Percentiles rank a stretch among this genome's conserved stretches.
Conservation (phyloP, 2,113 vertebrate genomes). For the Turnix velox region DNA sequence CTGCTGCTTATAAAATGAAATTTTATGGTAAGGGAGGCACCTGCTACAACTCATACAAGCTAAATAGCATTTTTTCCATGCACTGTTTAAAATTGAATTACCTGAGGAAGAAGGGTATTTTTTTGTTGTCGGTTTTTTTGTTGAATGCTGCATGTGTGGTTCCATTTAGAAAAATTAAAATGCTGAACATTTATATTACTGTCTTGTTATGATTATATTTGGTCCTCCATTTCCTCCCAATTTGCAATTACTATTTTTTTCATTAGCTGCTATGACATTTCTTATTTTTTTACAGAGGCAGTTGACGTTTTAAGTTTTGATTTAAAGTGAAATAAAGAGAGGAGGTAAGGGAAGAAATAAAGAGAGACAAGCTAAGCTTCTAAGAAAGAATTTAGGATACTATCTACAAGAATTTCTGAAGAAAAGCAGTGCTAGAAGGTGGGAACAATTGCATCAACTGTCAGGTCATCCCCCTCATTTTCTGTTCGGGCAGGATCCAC, state of each 20-base stretch:
- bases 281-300: background rate
- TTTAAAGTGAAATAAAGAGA: background rate
- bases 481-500: background rate
- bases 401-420: background rate
- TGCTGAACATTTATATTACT: background rate
- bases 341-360: background rate
- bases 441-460: background rate
- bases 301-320: background rate
- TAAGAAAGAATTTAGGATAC: background rate
- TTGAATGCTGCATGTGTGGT: background rate
- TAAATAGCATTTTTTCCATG: background rate
- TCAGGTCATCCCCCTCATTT: background rate
- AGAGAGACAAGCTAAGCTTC: background rate
- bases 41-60: background rate
- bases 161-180: slow-evolving; percentile 2
- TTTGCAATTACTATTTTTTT: background rate
- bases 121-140: background rate
- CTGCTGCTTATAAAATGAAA: background rate
- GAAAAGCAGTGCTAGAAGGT: background rate
- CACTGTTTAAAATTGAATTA: background rate
- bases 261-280: background rate
- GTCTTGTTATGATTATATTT: background rate
- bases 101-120: background rate
- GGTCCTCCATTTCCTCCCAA: background rate
- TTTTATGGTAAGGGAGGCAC: background rate